Percentiles rank a stretch among this genome's conserved stretches.
Conservation (phyloP, 2,888 invertebrate species). For the Stomorhina lunata region DNA sequence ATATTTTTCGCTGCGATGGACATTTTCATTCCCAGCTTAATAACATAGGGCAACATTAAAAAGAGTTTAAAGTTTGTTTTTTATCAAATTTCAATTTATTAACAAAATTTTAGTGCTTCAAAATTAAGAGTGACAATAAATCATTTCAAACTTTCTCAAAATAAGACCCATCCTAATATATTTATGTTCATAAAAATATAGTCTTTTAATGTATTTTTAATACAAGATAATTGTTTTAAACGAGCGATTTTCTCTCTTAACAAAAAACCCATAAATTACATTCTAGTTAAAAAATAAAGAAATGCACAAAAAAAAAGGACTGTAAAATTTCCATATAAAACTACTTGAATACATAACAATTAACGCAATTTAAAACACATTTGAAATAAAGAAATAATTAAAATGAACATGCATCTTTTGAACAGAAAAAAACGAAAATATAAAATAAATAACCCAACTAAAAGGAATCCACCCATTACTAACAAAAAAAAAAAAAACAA, state of each 20-base stretch:
- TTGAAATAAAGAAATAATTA: constrained; percentile 59
- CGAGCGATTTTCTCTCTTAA: too few species aligned
- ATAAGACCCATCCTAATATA: too few species aligned
- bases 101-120: too few species aligned
- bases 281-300: too few species aligned
- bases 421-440: neutral
- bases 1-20: too few species aligned
- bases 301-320: neutral
- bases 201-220: neutral
- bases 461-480: constrained; percentile 17
- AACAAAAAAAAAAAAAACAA: neutral
- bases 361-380: constrained; percentile 64
- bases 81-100: too few species aligned
- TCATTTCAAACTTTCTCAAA: too few species aligned
- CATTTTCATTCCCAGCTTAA: too few species aligned
- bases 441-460: neutral
- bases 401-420: constrained; percentile 47
- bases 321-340: constrained; percentile 12
- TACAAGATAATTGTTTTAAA: constrained; percentile 11
- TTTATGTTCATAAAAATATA: constrained; percentile 11
- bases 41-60: too few species aligned
- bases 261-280: constrained; percentile 29
- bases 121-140: too few species aligned
- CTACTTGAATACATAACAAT: constrained; percentile 57
- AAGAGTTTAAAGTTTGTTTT: too few species aligned